Base-by-base conservation (phyloP, 2,888 invertebrate species). In the Drosophila rellima region DNA sequence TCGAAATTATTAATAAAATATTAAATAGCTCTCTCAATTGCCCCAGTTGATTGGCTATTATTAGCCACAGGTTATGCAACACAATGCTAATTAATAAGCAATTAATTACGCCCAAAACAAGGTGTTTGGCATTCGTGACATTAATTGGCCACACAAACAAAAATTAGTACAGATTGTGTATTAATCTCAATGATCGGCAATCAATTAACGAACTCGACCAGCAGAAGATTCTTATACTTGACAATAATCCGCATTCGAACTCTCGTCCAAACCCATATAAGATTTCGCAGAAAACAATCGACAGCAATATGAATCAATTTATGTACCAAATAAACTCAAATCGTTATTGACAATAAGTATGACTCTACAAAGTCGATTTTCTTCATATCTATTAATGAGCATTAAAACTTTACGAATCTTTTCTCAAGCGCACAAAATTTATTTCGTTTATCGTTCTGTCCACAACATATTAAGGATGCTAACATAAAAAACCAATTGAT, bases 11-110 rank as follows among this genome's bases (percentile, higher is more conserved):
- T 83, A 87, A 78, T 83, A 64, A 62, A 55, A 62, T 56, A 67
- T 63, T 55, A 55, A 67, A 64, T 65, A 61, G 61, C 52, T 71
- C 44, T 42, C 57, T 47, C 60, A 54, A 68, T 78, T 57, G 54
- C 35, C 50, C 37, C 47, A 68, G 67, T 64, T 57, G 66, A 69
- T 76, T 67, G 71, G 39, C 51, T 54, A 63, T 67, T 70, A 72
- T 71, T 62, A 51, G 35, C 35, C 56, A 39, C 50, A 62, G 59
- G 39, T 70, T 87, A 57, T 44, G 65, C 66, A 76, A 73, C 56
- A 73, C 62, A 74, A 62, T 57, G 73, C 70, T 70, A 70, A 85
- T 85, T 80, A 89, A 85, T 85, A 72, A 66, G 63, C 80, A 82
- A 88, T 89, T 89, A 85, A 85, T 88, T 79, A 66, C 62, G 40